Percentiles rank a stretch among this genome's conserved stretches.
phyloP scores from a whole-genome alignment of 2,888 invertebrate species.

The Mylabris sibirica region DNA sequence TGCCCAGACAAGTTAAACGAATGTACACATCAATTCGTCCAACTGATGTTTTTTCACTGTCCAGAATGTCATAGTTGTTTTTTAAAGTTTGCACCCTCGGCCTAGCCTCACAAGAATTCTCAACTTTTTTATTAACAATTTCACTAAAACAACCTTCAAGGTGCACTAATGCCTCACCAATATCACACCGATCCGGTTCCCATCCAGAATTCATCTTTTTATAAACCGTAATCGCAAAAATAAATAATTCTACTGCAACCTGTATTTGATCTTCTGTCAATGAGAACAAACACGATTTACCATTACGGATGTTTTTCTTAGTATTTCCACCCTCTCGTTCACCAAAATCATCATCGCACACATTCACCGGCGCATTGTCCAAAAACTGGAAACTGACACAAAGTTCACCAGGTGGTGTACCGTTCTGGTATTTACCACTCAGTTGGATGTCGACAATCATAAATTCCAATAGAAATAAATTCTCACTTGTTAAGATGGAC shows the following conservation, averaged over 20 bases:
- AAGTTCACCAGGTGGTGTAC: constrained; percentile 62
- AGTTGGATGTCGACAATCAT: constrained; percentile 65
- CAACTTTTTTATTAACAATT: constrained; percentile 63
- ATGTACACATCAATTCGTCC: constrained; percentile 70
- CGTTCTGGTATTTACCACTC: constrained; percentile 49
- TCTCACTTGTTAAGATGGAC: constrained; percentile 64
- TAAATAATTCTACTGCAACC: constrained; percentile 65
- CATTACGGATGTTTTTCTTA: constrained; percentile 65
- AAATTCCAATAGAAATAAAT: constrained; percentile 71
- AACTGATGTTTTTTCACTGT: constrained; percentile 62
- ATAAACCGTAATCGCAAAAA: constrained; percentile 66
- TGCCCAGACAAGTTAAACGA: constrained; percentile 72
- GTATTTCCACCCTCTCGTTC: constrained; percentile 40
- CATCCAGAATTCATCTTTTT: constrained; percentile 70
- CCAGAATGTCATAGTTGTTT: constrained; percentile 67
- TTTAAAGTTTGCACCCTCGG: constrained; percentile 68
- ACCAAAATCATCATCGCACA: constrained; percentile 68
- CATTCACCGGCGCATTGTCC: constrained; percentile 67
- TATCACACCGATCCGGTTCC: constrained; percentile 68
- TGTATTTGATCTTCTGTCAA: constrained; percentile 65
- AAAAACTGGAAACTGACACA: constrained; percentile 71
- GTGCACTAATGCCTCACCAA: constrained; percentile 68
- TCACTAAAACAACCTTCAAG: constrained; percentile 68
- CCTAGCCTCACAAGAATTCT: constrained; percentile 60
- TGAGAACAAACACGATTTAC: constrained; percentile 75